A percentile compares a stretch with the other conserved stretches of the same genome.
phyloP scores from a whole-genome alignment of 23 tunicate genomes.

The Trididemnum nubilum region DNA sequence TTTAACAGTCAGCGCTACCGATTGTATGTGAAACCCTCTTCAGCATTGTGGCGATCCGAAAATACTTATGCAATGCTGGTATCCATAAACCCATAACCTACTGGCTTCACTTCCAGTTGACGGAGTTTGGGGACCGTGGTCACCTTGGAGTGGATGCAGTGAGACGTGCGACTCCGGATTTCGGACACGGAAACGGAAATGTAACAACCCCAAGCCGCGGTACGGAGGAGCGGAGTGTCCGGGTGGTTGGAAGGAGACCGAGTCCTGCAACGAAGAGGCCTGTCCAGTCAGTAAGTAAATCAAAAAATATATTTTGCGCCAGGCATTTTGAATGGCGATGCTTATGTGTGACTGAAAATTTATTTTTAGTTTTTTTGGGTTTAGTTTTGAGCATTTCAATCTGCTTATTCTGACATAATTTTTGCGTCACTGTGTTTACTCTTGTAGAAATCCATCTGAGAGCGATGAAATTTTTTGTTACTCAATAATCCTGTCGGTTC shows the following conservation, averaged over 20 bases:
- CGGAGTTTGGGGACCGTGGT: conserved; percentile 79
- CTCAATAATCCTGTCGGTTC: too few species aligned
- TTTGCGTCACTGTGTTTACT: too few species aligned
- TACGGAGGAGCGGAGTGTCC: conserved; percentile 71
- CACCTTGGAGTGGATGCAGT: conserved; percentile 64
- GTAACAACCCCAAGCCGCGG: conserved; percentile 87
- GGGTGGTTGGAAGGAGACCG: conserved; percentile 48
- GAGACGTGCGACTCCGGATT: conserved; percentile 76
- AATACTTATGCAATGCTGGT: too few species aligned
- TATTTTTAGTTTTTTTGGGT: not conserved
- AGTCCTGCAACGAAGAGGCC: conserved; percentile 42
- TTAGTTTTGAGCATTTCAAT: too few species aligned
- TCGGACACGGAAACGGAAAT: conserved; percentile 49
- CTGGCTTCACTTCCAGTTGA: too few species aligned
- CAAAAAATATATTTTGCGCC: not conserved
- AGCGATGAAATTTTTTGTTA: too few species aligned
- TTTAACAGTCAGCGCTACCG: too few species aligned
- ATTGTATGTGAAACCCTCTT: too few species aligned
- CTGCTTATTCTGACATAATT: too few species aligned
- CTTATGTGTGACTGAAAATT: not conserved
- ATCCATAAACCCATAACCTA: too few species aligned
- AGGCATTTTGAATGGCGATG: not conserved
- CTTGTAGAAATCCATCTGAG: too few species aligned
- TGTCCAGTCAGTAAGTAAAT: conserved; percentile 92
- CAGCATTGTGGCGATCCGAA: too few species aligned